Percentiles rank a stretch among this genome's conserved stretches.
These are phyloP conservation scores for Garra rufa DNA, from an alignment of 2,113 vertebrate species.

Conservation along the genomic window DNA sequence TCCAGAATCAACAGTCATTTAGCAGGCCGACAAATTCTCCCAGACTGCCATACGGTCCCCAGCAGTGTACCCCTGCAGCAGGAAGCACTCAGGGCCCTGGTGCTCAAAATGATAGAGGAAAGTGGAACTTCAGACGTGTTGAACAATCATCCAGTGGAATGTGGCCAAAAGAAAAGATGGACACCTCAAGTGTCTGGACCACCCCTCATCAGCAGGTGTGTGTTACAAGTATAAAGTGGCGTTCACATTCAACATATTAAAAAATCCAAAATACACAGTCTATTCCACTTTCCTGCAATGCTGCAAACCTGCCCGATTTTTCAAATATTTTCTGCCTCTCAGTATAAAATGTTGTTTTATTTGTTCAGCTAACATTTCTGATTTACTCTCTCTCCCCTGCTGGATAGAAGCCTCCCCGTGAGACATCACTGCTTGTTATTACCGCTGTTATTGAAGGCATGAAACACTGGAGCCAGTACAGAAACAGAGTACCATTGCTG, in stretches of 20 bases:
- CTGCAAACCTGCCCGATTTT: not conserved
- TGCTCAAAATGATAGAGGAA: slow-evolving; percentile 52
- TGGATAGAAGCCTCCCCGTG: not conserved
- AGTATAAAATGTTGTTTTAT: not conserved
- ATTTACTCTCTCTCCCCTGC: not conserved
- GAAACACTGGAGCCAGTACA: slow-evolving; percentile 90
- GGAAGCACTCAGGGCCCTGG: slow-evolving; percentile 32
- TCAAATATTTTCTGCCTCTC: not conserved
- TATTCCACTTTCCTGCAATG: not conserved
- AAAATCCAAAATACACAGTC: too few relatives aligned
- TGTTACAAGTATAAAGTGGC: not conserved
- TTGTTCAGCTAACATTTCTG: slow-evolving; percentile 4
- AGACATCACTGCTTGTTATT: slow-evolving; percentile 86
- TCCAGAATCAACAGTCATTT: slow-evolving; percentile 61
- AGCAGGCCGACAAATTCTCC: slow-evolving; percentile 39
- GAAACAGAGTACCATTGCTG: slow-evolving; percentile 78
- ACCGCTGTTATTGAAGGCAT: slow-evolving; percentile 88
- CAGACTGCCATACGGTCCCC: slow-evolving; percentile 46
- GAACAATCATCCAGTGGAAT: slow-evolving; percentile 44
- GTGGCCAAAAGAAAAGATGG: slow-evolving; percentile 48
- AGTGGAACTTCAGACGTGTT: slow-evolving; percentile 67
- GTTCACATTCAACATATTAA: not conserved
- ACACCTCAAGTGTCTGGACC: slow-evolving; percentile 5
- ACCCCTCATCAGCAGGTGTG: slow-evolving; percentile 38
- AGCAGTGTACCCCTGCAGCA: slow-evolving; percentile 51